phyloP scores from a whole-genome alignment of 92 coral and sea anemone genomes.

The Heteractis magnifica region DNA sequence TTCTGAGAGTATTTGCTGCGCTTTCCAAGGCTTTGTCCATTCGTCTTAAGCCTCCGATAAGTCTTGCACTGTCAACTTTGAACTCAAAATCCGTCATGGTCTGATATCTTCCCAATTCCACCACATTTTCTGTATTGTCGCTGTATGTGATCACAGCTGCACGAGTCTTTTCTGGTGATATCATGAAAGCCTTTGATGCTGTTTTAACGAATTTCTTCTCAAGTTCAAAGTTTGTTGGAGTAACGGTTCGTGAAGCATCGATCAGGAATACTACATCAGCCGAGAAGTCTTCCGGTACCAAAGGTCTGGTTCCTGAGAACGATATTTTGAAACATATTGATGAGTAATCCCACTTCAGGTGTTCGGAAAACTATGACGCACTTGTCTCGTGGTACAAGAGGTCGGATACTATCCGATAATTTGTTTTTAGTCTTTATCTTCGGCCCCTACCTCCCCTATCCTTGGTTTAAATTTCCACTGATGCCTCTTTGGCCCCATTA shows the following conservation, averaged over 20 bases:
- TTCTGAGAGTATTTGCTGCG: slow-evolving; percentile 38
- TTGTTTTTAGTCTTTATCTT: no score
- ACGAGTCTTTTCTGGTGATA: slow-evolving; percentile 54
- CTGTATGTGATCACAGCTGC: slow-evolving; percentile 64
- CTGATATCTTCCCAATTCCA: slow-evolving; percentile 39
- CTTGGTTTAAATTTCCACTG: no score
- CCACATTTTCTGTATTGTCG: slow-evolving; percentile 19
- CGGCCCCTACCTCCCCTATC: no score
- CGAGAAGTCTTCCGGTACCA: slow-evolving; percentile 31
- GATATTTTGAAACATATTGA: background rate
- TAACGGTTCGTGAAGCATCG: slow-evolving; percentile 56
- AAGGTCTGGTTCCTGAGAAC: slow-evolving; percentile 15
- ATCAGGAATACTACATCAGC: slow-evolving; percentile 65
- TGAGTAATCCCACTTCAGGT: no score
- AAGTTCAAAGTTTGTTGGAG: slow-evolving; percentile 39
- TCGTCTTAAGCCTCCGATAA: slow-evolving; percentile 47
- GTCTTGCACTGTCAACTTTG: slow-evolving; percentile 40
- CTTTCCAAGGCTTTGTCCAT: slow-evolving; percentile 53
- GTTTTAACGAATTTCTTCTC: slow-evolving; percentile 70
- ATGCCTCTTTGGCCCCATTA: no score
- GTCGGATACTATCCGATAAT: no score
- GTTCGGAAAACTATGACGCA: no score
- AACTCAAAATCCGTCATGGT: slow-evolving; percentile 39
- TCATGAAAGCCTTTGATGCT: slow-evolving; percentile 41
- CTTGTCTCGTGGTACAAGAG: no score